Conservation (phyloP, 2,888 invertebrate genomes). For the Urechis unicinctus region DNA sequence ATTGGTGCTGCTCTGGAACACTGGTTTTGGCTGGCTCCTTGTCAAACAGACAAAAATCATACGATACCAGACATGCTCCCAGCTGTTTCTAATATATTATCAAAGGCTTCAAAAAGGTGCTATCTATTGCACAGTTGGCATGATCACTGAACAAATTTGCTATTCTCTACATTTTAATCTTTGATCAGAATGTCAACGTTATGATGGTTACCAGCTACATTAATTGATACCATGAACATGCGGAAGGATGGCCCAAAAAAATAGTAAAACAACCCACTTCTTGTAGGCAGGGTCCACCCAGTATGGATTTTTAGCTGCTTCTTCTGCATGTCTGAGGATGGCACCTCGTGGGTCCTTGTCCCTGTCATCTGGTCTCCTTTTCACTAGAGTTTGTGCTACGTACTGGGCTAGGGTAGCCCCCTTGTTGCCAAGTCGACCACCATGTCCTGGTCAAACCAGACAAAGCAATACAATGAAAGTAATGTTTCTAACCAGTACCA, state of each 20-base stretch:
- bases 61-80: too few species aligned
- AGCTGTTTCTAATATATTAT: too few species aligned
- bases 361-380: conserved; percentile 63
- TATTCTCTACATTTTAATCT: too few species aligned
- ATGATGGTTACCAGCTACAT: not conserved
- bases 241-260: too few species aligned
- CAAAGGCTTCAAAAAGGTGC: too few species aligned
- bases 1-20: conserved; percentile 59
- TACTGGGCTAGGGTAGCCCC: conserved; percentile 94
- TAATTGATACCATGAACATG: too few species aligned
- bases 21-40: conserved; percentile 75
- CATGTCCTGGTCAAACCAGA: too few species aligned
- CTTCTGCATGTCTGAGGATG: conserved; percentile 87
- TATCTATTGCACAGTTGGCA: too few species aligned
- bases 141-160: too few species aligned
- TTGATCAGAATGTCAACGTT: not conserved
- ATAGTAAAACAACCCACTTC: conserved; percentile 4
- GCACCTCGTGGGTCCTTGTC: conserved; percentile 83
- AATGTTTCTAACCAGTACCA: too few species aligned
- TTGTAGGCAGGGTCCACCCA: conserved; percentile 60
- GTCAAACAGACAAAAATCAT: too few species aligned
- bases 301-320: conserved; percentile 91
- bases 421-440: conserved; percentile 88
- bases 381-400: conserved; percentile 88
- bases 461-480: too few species aligned